Percentiles rank a stretch among this genome's conserved stretches.
Evolutionary conservation across 2,113 vertebrate species (phyloP).

Genomic region (Clarias batrachus): DNA sequence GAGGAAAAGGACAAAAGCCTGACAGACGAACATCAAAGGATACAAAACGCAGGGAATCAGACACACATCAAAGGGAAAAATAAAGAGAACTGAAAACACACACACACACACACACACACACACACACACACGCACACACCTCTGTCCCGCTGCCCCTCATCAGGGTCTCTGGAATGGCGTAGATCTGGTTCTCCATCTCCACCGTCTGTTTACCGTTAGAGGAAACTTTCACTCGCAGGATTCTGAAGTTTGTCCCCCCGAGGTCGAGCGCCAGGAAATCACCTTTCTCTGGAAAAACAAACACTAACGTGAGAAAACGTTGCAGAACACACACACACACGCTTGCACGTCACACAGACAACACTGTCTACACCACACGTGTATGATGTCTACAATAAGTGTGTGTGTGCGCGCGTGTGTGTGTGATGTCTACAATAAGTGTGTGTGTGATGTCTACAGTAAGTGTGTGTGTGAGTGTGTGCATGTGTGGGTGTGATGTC

Average conservation of each 20-base stretch:
- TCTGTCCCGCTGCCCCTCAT: slow-evolving; percentile 85
- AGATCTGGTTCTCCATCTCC: slow-evolving; percentile 94
- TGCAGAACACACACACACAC: neutral
- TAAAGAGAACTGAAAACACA: neutral
- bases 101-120: neutral
- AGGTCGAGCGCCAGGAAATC: slow-evolving; percentile 92
- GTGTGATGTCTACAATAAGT: too few species aligned
- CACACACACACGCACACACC: slow-evolving; percentile 57
- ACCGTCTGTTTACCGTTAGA: slow-evolving; percentile 85
- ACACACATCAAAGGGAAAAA: neutral
- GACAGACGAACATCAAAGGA: neutral
- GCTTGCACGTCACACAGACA: neutral
- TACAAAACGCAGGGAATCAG: neutral
- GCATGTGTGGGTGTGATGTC: too few species aligned
- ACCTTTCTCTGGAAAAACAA: slow-evolving; percentile 78
- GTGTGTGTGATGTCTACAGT: too few species aligned
- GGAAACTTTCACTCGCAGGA: slow-evolving; percentile 86
- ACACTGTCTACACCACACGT: too few species aligned
- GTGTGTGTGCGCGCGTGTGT: too few species aligned
- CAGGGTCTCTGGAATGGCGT: slow-evolving; percentile 86
- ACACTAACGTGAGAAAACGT: neutral
- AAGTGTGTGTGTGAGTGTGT: too few species aligned
- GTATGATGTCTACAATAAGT: too few species aligned
- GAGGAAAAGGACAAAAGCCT: too few species aligned
- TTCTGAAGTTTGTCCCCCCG: slow-evolving; percentile 89